Evolutionary conservation across 1,140 invertebrate genomes (phyloP).

Genomic region (Cherax quadricarinatus): DNA sequence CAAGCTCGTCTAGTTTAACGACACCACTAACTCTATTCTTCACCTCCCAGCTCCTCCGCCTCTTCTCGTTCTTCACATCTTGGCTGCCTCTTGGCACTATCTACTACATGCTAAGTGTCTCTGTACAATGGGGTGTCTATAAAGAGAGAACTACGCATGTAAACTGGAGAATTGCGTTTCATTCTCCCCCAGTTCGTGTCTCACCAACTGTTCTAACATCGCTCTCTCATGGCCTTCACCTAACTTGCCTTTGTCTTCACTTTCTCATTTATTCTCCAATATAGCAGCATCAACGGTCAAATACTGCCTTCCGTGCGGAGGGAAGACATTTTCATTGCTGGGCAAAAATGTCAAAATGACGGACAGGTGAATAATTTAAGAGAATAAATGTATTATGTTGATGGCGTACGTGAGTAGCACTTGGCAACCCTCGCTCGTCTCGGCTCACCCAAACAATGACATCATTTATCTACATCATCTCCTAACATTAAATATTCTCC

Average conservation of each 20-base stretch:
- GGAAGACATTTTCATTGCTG: too few species aligned
- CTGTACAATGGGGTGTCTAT: neutral
- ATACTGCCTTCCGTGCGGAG: neutral
- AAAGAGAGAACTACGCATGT: conserved; percentile 50
- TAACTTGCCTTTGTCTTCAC: conserved; percentile 27
- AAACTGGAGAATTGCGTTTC: conserved; percentile 55
- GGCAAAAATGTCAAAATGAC: neutral
- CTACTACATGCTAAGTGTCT: conserved; percentile 44
- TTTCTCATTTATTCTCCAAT: conserved; percentile 18
- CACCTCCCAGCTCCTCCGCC: conserved; percentile 28
- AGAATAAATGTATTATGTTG: too few species aligned
- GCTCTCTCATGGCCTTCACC: neutral
- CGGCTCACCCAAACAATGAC: neutral
- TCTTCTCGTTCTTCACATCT: conserved; percentile 39
- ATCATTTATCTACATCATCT: neutral
- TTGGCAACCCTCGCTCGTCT: neutral
- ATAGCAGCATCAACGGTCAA: neutral
- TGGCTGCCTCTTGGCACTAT: conserved; percentile 36
- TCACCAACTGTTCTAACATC: neutral
- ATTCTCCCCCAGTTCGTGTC: conserved; percentile 14
- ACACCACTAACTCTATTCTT: neutral
- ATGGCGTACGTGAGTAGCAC: neutral
- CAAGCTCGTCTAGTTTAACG: neutral
- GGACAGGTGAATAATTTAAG: neutral
- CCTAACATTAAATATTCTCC: neutral